These are phyloP conservation scores for Halcyon malimbica DNA, from an alignment of 2,113 vertebrate species.

Conservation along the genomic window DNA sequence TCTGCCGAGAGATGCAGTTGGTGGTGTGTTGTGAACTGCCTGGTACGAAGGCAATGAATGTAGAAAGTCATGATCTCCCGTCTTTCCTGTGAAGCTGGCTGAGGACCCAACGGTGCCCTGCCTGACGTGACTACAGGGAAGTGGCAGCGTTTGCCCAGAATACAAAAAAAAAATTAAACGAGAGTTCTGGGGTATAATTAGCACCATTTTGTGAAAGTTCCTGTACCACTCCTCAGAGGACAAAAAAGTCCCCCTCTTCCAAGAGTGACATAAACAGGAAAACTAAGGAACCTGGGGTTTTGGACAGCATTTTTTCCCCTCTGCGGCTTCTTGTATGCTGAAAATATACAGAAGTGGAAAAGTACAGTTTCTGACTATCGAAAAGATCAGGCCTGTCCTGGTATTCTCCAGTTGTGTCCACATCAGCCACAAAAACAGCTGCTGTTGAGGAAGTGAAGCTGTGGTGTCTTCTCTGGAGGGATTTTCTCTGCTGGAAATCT, in stretches of 20 bases:
- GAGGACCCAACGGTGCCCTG: background rate
- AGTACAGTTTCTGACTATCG: background rate
- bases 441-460: background rate
- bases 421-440: background rate
- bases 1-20: background rate
- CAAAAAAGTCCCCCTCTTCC: background rate
- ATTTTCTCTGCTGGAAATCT: background rate
- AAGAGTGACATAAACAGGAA: background rate
- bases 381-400: background rate
- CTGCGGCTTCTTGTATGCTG: background rate
- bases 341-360: background rate
- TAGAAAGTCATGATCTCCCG: background rate
- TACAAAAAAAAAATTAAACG: background rate
- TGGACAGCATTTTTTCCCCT: background rate
- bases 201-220: accelerated
- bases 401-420: slow-evolving; percentile 6
- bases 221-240: background rate
- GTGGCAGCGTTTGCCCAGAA: background rate
- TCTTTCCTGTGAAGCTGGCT: background rate
- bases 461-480: background rate
- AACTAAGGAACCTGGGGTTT: background rate
- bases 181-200: background rate
- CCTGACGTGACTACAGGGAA: background rate
- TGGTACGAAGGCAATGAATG: background rate
- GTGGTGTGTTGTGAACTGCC: background rate